A percentile compares a stretch with the other conserved stretches of the same genome.
These are phyloP conservation scores for Ectobius pallidus DNA, from an alignment of 2,888 invertebrate species.

Conservation along the genomic window DNA sequence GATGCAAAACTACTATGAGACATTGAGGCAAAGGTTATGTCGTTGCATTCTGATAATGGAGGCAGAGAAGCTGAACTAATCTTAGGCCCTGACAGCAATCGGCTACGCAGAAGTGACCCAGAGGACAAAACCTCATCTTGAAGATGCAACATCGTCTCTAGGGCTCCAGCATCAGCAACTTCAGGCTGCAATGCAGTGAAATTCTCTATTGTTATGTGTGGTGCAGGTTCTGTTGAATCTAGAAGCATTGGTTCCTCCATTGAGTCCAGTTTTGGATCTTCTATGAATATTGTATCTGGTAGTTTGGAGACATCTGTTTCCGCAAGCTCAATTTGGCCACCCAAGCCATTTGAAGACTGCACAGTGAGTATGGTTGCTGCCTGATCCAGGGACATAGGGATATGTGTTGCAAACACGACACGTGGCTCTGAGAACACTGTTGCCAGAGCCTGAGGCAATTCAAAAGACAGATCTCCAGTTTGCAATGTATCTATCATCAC, in stretches of 20 bases:
- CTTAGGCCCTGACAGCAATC: background rate
- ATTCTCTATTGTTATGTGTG: background rate
- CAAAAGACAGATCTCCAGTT: background rate
- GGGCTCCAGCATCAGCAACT: background rate
- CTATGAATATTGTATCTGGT: constrained; percentile 5
- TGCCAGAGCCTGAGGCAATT: background rate
- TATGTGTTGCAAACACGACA: constrained; percentile 7
- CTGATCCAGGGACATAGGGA: constrained; percentile 13
- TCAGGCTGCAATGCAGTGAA: background rate
- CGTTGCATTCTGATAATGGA: no score
- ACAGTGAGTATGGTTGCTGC: background rate
- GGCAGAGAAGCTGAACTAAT: no score
- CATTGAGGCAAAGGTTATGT: no score
- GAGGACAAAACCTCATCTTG: background rate
- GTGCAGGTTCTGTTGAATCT: background rate
- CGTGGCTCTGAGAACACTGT: constrained; percentile 1
- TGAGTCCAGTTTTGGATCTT: background rate
- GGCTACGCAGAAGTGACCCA: background rate
- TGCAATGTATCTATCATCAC: background rate
- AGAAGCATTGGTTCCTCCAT: background rate
- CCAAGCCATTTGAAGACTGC: background rate
- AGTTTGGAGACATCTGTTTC: background rate
- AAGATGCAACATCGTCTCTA: background rate
- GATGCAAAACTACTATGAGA: no score
- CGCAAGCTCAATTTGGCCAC: background rate